These are phyloP conservation scores for Biston betularia DNA, from an alignment of 2,888 invertebrate species.

Conservation along the genomic window DNA sequence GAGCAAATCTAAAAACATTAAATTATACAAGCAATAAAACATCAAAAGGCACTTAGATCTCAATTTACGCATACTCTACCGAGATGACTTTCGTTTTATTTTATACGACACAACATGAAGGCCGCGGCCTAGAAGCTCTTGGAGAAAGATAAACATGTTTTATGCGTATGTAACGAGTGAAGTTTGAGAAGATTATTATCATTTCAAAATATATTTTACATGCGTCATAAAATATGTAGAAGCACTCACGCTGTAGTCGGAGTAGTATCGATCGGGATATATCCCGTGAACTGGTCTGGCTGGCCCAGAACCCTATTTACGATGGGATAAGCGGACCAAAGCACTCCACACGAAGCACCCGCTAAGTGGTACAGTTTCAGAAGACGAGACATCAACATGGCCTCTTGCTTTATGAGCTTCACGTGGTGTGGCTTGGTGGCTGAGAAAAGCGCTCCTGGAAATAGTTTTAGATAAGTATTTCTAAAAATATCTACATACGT, in stretches of 20 bases:
- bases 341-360: constrained; percentile 51
- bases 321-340: constrained; percentile 65
- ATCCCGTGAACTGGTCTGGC: constrained; percentile 65
- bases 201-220: not conserved
- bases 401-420: constrained; percentile 58
- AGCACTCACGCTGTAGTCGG: constrained; percentile 60
- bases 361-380: constrained; percentile 59
- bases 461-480: not conserved
- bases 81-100: constrained; percentile 16
- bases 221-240: not conserved
- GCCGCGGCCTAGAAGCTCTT: constrained; percentile 20
- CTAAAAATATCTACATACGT: not conserved
- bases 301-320: constrained; percentile 61
- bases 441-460: constrained; percentile 62
- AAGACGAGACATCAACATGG: constrained; percentile 60
- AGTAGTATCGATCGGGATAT: constrained; percentile 69
- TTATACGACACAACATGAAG: constrained; percentile 19
- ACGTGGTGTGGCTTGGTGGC: constrained; percentile 58
- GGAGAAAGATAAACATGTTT: constrained; percentile 23
- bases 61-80: not conserved
- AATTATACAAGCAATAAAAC: constrained; percentile 22
- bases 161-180: constrained; percentile 19
- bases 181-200: constrained; percentile 17
- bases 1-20: constrained; percentile 63
- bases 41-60: constrained; percentile 24